phyloP scores from a whole-genome alignment of 2,113 vertebrate genomes.

The Eublepharis macularius region DNA sequence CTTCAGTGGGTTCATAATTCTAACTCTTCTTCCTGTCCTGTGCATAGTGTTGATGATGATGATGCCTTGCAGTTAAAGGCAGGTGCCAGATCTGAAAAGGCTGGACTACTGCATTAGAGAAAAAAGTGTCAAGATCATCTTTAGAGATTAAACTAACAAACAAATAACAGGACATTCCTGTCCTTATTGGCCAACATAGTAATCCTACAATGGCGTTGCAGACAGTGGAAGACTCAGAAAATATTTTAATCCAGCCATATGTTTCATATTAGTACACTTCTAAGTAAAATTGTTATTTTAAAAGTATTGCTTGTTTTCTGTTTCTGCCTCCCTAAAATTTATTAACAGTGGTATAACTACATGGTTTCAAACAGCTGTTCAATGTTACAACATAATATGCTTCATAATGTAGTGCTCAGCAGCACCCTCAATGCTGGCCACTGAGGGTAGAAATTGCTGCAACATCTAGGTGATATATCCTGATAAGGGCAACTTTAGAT shows the following conservation, averaged over 20 bases:
- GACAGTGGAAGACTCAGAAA: neutral
- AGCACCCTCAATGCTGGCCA: neutral
- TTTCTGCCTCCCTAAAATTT: neutral
- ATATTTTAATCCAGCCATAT: neutral
- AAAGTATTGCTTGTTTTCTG: neutral
- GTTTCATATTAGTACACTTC: neutral
- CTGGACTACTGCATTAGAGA: no score
- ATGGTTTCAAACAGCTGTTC: neutral
- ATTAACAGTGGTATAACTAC: neutral
- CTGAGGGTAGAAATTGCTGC: neutral
- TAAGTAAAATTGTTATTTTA: neutral
- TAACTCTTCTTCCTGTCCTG: no score
- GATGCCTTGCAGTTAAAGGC: no score
- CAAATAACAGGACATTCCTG: neutral
- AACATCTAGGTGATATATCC: neutral
- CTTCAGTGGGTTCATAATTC: no score
- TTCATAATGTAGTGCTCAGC: neutral
- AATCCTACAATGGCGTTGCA: neutral
- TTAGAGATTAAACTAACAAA: neutral
- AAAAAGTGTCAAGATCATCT: neutral
- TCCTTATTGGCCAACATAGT: neutral
- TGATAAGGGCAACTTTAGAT: neutral
- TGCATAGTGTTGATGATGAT: no score
- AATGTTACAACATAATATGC: neutral
- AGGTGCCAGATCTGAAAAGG: no score